A percentile compares a stretch with the other conserved stretches of the same genome.
These are phyloP conservation scores for Equus quagga DNA, from an alignment of 2,113 vertebrate genomes.

Conservation along the genomic window DNA sequence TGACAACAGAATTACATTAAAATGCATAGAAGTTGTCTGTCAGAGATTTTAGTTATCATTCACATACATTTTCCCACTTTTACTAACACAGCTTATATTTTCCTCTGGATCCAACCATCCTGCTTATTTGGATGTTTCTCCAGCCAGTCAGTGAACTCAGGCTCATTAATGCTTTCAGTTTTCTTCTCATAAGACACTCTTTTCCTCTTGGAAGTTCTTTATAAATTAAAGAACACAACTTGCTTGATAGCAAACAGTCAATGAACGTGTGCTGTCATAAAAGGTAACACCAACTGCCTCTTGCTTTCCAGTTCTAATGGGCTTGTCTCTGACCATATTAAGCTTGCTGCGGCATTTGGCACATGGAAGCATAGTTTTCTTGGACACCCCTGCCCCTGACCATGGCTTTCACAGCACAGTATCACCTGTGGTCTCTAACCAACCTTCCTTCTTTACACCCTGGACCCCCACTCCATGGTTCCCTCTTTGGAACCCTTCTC, in stretches of 20 bases:
- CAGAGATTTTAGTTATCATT: not conserved
- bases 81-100: not conserved
- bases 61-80: not conserved
- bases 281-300: not conserved
- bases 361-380: not conserved
- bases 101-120: not conserved
- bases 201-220: not conserved
- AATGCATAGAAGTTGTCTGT: not conserved
- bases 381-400: no score
- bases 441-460: not conserved
- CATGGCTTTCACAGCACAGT: not conserved
- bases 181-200: not conserved
- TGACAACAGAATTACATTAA: not conserved
- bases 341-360: not conserved
- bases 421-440: not conserved
- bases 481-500: not conserved
- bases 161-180: not conserved
- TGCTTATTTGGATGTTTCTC: constrained; percentile 19
- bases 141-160: not conserved
- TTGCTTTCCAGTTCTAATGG: not conserved
- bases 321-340: not conserved
- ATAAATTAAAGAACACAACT: not conserved
- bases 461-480: not conserved
- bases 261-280: not conserved
- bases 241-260: not conserved